These are phyloP conservation scores for Eleutherodactylus coqui DNA, from an alignment of 2,797 vertebrate genomes.

Conservation along the genomic window DNA sequence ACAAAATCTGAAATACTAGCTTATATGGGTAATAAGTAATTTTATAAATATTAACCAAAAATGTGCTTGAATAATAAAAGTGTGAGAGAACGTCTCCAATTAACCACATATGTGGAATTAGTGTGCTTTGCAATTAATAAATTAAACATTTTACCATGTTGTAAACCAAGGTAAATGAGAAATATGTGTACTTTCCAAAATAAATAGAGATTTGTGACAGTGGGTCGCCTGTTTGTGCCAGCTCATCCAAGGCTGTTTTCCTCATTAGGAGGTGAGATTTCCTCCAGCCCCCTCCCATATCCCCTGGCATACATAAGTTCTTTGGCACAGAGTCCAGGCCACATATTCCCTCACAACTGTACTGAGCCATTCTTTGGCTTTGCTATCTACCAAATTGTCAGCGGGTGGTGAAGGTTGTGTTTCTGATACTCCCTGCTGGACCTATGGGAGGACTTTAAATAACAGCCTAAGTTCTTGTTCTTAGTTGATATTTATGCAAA, in stretches of 20 bases:
- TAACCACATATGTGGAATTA: constrained; percentile 25
- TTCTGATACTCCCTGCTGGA: constrained; percentile 60
- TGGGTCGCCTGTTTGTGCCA: constrained; percentile 57
- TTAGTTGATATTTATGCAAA: constrained; percentile 44
- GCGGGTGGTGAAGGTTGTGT: constrained; percentile 55
- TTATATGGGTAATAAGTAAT: neutral
- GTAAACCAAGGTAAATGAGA: constrained; percentile 53
- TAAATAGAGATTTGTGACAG: constrained; percentile 57
- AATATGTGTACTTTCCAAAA: constrained; percentile 56
- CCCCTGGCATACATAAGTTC: constrained; percentile 53
- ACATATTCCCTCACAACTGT: constrained; percentile 59
- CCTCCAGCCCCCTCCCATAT: constrained; percentile 55
- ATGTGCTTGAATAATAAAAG: neutral
- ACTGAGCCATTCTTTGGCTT: constrained; percentile 54
- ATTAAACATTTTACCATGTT: constrained; percentile 35
- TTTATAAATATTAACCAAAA: neutral
- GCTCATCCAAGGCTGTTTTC: constrained; percentile 56
- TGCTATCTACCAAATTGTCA: constrained; percentile 55
- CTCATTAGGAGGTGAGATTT: constrained; percentile 63
- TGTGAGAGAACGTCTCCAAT: neutral
- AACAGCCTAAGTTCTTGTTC: constrained; percentile 46
- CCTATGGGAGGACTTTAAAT: constrained; percentile 35
- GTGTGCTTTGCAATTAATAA: constrained; percentile 38
- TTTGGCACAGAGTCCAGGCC: constrained; percentile 47
- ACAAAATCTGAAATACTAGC: neutral